Conservation (phyloP, 2,888 invertebrate genomes). For the Eudemis profundana region DNA sequence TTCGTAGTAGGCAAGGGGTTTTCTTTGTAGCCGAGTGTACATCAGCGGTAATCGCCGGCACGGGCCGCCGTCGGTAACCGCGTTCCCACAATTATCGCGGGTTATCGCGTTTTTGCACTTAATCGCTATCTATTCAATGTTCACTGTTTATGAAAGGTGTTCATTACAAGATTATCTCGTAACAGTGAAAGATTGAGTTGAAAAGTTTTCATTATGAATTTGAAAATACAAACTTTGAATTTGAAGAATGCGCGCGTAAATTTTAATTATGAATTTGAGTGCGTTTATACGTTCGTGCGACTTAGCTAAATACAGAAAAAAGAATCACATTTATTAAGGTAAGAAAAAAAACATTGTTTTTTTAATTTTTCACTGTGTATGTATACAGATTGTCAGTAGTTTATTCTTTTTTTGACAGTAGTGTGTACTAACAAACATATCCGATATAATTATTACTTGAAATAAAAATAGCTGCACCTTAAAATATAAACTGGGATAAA, state of each 20-base stretch:
- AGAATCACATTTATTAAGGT: too few species aligned
- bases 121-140: conserved; percentile 25
- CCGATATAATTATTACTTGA: too few species aligned
- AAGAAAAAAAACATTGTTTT: too few species aligned
- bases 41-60: conserved; percentile 33
- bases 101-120: conserved; percentile 28
- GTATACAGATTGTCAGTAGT: too few species aligned
- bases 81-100: conserved; percentile 2
- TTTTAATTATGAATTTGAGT: background rate
- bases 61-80: conserved; percentile 21
- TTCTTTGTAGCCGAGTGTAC: conserved; percentile 34
- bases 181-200: background rate
- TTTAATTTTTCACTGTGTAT: too few species aligned
- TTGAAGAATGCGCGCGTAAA: background rate
- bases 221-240: background rate
- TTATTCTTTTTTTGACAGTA: too few species aligned
- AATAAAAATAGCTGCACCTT: too few species aligned
- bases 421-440: too few species aligned
- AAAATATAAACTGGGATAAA: too few species aligned
- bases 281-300: background rate
- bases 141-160: conserved; percentile 25
- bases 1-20: too few species aligned
- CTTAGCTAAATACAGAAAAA: too few species aligned
- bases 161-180: background rate
- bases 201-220: background rate